These are phyloP conservation scores for Hylaeus anthracinus DNA, from an alignment of 1,140 invertebrate species.

Conservation along the genomic window DNA sequence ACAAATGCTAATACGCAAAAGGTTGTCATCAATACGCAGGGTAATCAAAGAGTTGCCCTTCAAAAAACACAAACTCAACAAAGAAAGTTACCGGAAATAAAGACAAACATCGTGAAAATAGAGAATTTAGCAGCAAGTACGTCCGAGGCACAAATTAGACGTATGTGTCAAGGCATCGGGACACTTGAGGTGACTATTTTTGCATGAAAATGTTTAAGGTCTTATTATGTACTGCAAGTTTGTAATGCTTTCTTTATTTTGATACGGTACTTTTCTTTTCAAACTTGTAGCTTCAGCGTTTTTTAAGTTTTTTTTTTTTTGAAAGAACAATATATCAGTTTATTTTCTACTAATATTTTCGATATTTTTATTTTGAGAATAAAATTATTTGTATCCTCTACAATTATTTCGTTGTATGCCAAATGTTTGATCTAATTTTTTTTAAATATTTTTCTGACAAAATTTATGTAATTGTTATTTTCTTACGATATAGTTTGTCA, in stretches of 20 bases:
- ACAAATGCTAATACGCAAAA: constrained; percentile 50
- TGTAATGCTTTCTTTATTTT: not conserved
- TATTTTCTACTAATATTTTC: constrained; percentile 7
- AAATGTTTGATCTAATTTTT: not conserved
- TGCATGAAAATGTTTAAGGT: constrained; percentile 59
- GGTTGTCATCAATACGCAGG: constrained; percentile 51
- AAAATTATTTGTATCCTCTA: not conserved
- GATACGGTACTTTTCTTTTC: not conserved
- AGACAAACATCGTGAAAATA: constrained; percentile 79
- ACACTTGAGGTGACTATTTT: constrained; percentile 81
- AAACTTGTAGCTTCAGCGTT: not conserved
- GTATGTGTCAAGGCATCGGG: constrained; percentile 82
- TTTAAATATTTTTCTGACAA: not conserved
- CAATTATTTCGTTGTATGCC: not conserved
- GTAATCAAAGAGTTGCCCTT: constrained; percentile 76
- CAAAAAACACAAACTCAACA: constrained; percentile 66
- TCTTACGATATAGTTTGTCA: not conserved
- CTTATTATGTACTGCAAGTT: not conserved
- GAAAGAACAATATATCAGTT: not conserved
- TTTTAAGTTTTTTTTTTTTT: not conserved
- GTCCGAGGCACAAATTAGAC: constrained; percentile 79
- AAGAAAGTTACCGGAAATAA: constrained; percentile 62
- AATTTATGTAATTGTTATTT: not conserved
- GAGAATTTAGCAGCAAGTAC: constrained; percentile 82
- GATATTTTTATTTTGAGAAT: not conserved